phyloP scores from a whole-genome alignment of 2,888 invertebrate species.

The Nemoura dubitans region DNA sequence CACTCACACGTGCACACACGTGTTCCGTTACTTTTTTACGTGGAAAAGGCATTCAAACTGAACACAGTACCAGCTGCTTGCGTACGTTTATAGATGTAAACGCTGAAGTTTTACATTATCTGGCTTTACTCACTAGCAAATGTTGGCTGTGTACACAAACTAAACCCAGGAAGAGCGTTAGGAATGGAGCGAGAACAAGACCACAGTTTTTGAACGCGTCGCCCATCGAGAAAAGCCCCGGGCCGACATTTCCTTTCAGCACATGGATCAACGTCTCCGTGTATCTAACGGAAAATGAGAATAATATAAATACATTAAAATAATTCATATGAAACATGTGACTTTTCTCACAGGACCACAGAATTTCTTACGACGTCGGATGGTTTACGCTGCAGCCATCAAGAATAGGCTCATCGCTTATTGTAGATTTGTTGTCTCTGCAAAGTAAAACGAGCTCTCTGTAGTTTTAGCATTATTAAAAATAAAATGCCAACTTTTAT shows the following conservation, averaged over 20 bases:
- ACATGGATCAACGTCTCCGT: conserved; percentile 89
- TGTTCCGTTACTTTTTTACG: too few relatives aligned
- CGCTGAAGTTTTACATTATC: too few relatives aligned
- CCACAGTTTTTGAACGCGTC: conserved; percentile 94
- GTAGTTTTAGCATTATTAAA: not conserved
- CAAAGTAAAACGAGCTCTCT: too few relatives aligned
- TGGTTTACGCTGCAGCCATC: not conserved
- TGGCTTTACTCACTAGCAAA: conserved; percentile 75
- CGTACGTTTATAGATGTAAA: too few relatives aligned
- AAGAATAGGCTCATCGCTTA: not conserved
- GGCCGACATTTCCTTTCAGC: conserved; percentile 96
- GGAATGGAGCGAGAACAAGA: conserved; percentile 79
- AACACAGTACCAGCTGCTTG: too few relatives aligned
- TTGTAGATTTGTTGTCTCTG: not conserved
- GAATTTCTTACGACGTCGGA: conserved; percentile 8
- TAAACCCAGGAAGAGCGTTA: conserved; percentile 82
- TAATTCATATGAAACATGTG: too few relatives aligned
- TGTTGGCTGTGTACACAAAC: conserved; percentile 94
- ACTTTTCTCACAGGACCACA: not conserved
- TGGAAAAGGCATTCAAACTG: too few relatives aligned
- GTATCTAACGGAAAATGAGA: conserved; percentile 68
- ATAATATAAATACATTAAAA: too few relatives aligned
- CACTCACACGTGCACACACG: too few relatives aligned
- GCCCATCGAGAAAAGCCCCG: conserved; percentile 95
- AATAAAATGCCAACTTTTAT: not conserved